Conservation (phyloP, 1,140 invertebrate species). For the Vanessa atalanta region DNA sequence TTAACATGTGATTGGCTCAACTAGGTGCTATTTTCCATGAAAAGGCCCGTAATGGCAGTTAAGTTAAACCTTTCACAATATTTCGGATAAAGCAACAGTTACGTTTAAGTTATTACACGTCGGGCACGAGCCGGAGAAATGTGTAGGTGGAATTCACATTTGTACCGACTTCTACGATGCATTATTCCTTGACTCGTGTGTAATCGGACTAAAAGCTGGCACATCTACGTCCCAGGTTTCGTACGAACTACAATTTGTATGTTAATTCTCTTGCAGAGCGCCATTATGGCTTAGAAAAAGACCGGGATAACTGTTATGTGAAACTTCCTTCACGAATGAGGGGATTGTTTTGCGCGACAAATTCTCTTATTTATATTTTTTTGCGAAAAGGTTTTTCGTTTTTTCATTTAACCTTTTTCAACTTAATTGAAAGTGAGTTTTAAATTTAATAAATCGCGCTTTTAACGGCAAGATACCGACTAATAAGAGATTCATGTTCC, state of each 20-base stretch:
- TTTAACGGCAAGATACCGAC: no score
- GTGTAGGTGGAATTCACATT: slow-evolving; percentile 13
- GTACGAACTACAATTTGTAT: slow-evolving; percentile 50
- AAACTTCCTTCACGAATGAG: slow-evolving; percentile 19
- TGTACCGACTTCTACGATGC: slow-evolving; percentile 17
- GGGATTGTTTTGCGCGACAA: not conserved
- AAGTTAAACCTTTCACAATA: slow-evolving; percentile 10
- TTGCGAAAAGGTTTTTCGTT: not conserved
- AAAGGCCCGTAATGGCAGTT: not conserved
- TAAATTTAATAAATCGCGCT: no score
- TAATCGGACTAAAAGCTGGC: slow-evolving; percentile 56
- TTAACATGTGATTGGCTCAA: not conserved
- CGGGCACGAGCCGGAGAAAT: slow-evolving; percentile 1
- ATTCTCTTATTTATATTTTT: not conserved
- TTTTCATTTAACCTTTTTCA: no score
- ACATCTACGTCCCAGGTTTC: slow-evolving; percentile 41
- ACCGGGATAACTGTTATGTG: slow-evolving; percentile 27
- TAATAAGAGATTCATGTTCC: no score
- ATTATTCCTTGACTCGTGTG: slow-evolving; percentile 36
- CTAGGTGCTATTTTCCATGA: not conserved
- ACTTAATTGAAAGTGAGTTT: no score
- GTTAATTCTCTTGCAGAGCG: slow-evolving; percentile 45
- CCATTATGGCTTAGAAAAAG: slow-evolving; percentile 30
- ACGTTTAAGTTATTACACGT: slow-evolving; percentile 16
- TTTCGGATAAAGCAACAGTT: slow-evolving; percentile 19